These are phyloP conservation scores for Antrozous pallidus DNA, from an alignment of 2,797 vertebrate genomes.

Conservation along the genomic window DNA sequence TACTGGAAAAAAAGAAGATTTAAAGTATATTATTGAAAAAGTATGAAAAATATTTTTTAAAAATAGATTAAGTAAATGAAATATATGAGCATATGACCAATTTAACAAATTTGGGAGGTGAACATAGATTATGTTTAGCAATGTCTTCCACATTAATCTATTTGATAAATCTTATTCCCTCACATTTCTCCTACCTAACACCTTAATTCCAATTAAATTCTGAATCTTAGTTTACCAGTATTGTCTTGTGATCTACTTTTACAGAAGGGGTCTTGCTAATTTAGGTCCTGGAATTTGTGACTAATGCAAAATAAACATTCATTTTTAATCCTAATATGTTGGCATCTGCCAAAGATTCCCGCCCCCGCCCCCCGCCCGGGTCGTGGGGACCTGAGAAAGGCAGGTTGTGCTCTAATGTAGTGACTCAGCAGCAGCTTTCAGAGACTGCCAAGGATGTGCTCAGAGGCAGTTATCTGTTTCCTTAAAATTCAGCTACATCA, in stretches of 20 bases:
- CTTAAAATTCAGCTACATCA: not conserved
- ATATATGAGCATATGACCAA: not conserved
- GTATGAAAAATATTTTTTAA: not conserved
- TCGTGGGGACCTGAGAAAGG: too few species aligned
- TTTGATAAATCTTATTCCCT: not conserved
- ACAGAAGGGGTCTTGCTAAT: not conserved
- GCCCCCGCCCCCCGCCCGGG: too few species aligned
- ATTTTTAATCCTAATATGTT: not conserved
- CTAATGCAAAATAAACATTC: not conserved
- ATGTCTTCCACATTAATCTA: not conserved
- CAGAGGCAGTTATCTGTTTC: not conserved
- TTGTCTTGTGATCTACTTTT: not conserved
- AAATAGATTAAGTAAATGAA: not conserved
- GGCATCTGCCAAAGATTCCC: not conserved
- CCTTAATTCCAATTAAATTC: not conserved
- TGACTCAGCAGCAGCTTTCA: not conserved
- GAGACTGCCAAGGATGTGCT: not conserved
- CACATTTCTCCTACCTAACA: not conserved
- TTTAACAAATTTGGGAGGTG: not conserved
- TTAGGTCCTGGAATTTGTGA: not conserved
- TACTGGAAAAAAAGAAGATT: conserved; percentile 47
- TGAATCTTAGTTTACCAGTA: not conserved
- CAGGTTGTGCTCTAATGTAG: not conserved
- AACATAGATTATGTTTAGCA: not conserved
- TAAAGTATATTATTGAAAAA: not conserved